Conservation (phyloP, 2,797 vertebrate species). For the Rhabdophis nuchalis region DNA sequence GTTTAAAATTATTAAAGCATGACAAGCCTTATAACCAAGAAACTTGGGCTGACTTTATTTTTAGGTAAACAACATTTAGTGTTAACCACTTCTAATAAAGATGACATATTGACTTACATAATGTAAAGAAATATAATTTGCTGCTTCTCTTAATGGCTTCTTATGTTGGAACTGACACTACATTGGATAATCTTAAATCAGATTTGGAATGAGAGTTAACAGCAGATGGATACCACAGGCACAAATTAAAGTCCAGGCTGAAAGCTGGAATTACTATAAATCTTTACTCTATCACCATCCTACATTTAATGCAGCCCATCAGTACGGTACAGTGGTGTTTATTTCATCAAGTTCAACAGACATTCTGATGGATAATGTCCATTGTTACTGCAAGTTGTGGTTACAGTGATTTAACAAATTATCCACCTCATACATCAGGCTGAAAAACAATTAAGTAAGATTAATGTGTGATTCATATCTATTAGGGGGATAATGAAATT, state of each 20-base stretch:
- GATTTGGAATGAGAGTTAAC: slow-evolving; percentile 37
- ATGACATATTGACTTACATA: slow-evolving; percentile 24
- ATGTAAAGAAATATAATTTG: slow-evolving; percentile 18
- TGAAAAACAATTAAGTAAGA: slow-evolving; percentile 55
- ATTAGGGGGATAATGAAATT: slow-evolving; percentile 37
- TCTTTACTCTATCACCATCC: slow-evolving; percentile 45
- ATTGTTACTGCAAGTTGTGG: not conserved
- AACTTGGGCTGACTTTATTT: slow-evolving; percentile 9
- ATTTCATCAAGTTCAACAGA: not conserved
- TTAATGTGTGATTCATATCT: slow-evolving; percentile 40
- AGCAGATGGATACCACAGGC: slow-evolving; percentile 35
- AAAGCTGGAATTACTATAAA: slow-evolving; percentile 38
- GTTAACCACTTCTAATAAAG: slow-evolving; percentile 23
- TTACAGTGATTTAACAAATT: slow-evolving; percentile 5
- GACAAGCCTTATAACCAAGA: slow-evolving; percentile 10
- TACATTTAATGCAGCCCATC: not conserved
- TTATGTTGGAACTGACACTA: slow-evolving; percentile 43
- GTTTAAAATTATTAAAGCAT: slow-evolving; percentile 33
- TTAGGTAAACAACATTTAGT: not conserved
- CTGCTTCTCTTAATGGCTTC: not conserved
- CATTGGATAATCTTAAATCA: slow-evolving; percentile 39
- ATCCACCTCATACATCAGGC: slow-evolving; percentile 33
- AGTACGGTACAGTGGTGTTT: not conserved
- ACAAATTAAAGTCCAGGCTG: slow-evolving; percentile 45
- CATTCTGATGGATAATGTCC: not conserved